Evolutionary conservation across 2,113 vertebrate species (phyloP), one percentile per base, ranked within the genome.

Genomic region (Chionis minor): DNA sequence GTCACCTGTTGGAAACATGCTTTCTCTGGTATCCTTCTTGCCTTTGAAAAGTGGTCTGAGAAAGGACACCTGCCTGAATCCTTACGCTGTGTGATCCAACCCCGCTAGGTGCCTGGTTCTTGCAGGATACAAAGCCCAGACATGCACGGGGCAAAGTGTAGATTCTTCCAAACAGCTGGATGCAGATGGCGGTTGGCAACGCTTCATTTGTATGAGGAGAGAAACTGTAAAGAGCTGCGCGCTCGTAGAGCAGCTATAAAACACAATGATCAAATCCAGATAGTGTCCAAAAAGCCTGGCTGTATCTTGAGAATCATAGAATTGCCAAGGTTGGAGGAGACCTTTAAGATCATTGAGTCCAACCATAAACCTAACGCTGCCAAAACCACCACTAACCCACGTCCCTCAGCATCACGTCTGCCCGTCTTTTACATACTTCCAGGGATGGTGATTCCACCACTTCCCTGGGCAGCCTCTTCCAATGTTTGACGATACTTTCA

Each of bases 1-100:
- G 28, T 69, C 22, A 4, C 45, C 42, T 73, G 33, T 5, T 52
- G 38, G 73, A 66, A 59, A 71, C 0, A 0, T 71, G 24, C 11
- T 59, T 66, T 71, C 38, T 71, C 32, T 26, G 6, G 16, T 38
- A 14, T 28, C 45, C 27, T 71, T 63, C 45, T 70, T 59, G 42
- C 52, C 47, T 54, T 89, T 59, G 47, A 51, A 67, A 91, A 81
- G 38, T 28, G 12, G 2, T 22, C 40, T 91, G 72, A 72, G 40
- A 52, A 69, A 65, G 38, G 30, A 28, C 24, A 45, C 30, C 32
- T 66, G n/a, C 21, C 59, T 70, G 16, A 81, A 79, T 87, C 44
- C 27, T 71, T 59, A 19, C 1, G 0, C 16, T 52, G 18, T 54
- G 30, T 58, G 45, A 81, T 49, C 45, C 23, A 28, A 0, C 42